A percentile compares a stretch with the other conserved stretches of the same genome.
These are phyloP conservation scores for Lamellibrachia columna DNA, from an alignment of 2,888 invertebrate genomes.

Conservation along the genomic window DNA sequence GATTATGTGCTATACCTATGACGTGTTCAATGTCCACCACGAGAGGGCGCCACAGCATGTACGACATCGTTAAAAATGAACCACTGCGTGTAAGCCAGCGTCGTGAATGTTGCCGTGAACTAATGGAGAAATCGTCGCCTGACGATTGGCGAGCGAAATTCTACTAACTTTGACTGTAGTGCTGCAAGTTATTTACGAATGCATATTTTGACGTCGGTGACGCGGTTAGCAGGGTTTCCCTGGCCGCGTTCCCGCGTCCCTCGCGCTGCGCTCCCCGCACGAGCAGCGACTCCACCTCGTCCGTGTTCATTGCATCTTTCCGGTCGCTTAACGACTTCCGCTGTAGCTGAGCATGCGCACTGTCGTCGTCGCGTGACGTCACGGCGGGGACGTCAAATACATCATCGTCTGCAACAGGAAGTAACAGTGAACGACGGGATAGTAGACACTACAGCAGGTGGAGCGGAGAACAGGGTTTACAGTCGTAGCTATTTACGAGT, in stretches of 20 bases:
- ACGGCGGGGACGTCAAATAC: slow-evolving; percentile 6
- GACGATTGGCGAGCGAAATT: not conserved
- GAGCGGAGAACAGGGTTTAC: not conserved
- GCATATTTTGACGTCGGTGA: not conserved
- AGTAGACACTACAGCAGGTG: not conserved
- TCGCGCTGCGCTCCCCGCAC: not conserved
- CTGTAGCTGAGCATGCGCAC: slow-evolving; percentile 12
- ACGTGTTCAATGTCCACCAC: not conserved
- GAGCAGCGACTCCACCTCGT: not conserved
- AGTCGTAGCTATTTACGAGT: not conserved
- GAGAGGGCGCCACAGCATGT: not conserved
- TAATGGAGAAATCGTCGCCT: not conserved
- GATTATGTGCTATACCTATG: slow-evolving; percentile 11
- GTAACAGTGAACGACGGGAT: not conserved
- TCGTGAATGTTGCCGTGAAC: not conserved
- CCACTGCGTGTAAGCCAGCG: not conserved
- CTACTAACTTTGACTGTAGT: not conserved
- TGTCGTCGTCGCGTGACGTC: not conserved
- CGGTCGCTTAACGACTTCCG: slow-evolving; percentile 4
- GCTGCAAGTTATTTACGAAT: slow-evolving; percentile 16
- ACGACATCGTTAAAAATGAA: not conserved
- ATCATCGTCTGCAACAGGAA: not conserved
- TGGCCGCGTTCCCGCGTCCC: not conserved
- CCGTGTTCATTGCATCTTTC: slow-evolving; percentile 16
- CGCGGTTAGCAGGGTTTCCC: not conserved